Evolutionary conservation across 2,888 invertebrate genomes (phyloP), one percentile per base, ranked within the genome.

Genomic region (Belgica antarctica): DNA sequence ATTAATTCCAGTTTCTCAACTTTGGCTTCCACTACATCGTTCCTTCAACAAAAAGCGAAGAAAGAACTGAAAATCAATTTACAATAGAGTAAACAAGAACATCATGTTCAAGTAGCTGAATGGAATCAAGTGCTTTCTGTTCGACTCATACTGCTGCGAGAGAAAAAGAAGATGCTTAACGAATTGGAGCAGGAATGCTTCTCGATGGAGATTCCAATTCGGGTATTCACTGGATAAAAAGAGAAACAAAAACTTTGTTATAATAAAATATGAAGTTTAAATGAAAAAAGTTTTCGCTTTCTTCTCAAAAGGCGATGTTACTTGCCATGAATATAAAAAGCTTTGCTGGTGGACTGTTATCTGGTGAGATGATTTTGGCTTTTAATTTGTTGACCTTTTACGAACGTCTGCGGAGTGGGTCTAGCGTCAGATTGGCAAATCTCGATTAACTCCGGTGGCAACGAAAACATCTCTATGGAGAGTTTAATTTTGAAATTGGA

Each of bases 231-330:
- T n/a, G n/a, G n/a, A n/a, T n/a, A 47, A 47, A 41, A 66, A 52
- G 12, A 52, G 52, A 52, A 52, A 52, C 22, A 52, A 52, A 52
- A 46, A 46, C 22, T 52, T 52, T 31, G 19, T 28, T 57, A 34
- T 68, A 66, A 52, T 27, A 52, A 66, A 66, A 47, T 47, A 34
- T 68, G 28, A 57, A 68, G 57, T 68, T 68, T 52, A 68, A 65
- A 68, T 68, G 68, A 68, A 68, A 57, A 68, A 68, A 68, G 57
- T 68, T 68, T 66, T 68, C 10, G 41, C 41, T 41, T n/a, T n/a
- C n/a, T n/a, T n/a, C n/a, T n/a, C 41, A 15, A 41, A n/a, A n/a
- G 41, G 5, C 41, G 41, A n/a, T n/a, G n/a, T n/a, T n/a, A n/a
- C n/a, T n/a, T n/a, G n/a, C n/a, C 41, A n/a, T 41, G 41, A 41